A percentile compares a stretch with the other conserved stretches of the same genome.
These are phyloP conservation scores for Henricia sp. DNA, from an alignment of 53 echinoderm and acorn worm species.

Conservation along the genomic window DNA sequence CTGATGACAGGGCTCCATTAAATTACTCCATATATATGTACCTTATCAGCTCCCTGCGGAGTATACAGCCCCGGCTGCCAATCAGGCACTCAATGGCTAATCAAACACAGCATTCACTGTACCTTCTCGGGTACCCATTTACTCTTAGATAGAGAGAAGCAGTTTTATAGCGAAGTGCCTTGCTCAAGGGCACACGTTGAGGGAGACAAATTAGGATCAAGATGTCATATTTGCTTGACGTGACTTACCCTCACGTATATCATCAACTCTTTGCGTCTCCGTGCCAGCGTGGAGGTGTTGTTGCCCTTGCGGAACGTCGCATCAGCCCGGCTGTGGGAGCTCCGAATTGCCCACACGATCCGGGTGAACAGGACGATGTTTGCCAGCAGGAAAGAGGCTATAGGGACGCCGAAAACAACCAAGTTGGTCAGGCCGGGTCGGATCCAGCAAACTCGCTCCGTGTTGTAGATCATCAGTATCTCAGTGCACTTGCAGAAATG, in stretches of 20 bases:
- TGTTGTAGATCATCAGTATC: slow-evolving; percentile 35
- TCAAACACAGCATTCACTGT: no score
- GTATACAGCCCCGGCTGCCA: no score
- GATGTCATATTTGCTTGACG: neutral
- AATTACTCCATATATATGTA: no score
- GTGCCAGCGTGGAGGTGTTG: slow-evolving; percentile 10
- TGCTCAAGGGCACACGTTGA: no score
- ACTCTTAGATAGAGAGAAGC: no score
- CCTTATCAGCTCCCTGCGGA: no score
- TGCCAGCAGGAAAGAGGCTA: slow-evolving; percentile 61
- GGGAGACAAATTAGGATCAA: neutral
- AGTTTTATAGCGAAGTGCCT: neutral
- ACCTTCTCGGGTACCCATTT: no score
- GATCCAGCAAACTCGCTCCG: slow-evolving; percentile 50
- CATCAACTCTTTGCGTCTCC: slow-evolving; percentile 19
- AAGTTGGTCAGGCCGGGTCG: slow-evolving; percentile 55
- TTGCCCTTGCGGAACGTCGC: neutral
- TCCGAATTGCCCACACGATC: slow-evolving; percentile 33
- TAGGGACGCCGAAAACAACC: slow-evolving; percentile 63
- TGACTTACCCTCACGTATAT: slow-evolving; percentile 32
- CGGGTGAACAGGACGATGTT: slow-evolving; percentile 65
- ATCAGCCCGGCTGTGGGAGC: slow-evolving; percentile 5
- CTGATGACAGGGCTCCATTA: no score
- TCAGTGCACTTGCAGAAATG: slow-evolving; percentile 61
- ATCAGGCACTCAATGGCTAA: no score